These are phyloP conservation scores for Zhengitettix transpicula DNA, from an alignment of 2,888 invertebrate species.

Conservation along the genomic window DNA sequence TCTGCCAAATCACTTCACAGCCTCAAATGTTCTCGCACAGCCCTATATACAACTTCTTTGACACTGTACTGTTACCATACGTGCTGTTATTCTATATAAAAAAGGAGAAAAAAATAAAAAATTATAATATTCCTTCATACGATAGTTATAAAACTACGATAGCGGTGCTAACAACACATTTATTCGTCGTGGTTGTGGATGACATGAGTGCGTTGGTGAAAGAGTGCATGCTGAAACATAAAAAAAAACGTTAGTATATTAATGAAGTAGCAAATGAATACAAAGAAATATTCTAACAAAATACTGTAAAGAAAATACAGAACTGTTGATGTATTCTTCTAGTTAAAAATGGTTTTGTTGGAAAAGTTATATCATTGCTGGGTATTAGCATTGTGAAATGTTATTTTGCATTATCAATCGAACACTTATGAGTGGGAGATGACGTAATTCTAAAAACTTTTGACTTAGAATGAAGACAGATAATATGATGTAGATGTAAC, in stretches of 20 bases:
- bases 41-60: background rate
- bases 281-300: background rate
- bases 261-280: background rate
- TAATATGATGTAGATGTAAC: background rate
- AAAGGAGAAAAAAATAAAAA: background rate
- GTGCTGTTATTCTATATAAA: background rate
- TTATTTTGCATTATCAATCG: background rate
- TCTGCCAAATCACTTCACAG: background rate
- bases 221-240: background rate
- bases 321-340: constrained; percentile 3
- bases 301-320: background rate
- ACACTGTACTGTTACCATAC: background rate
- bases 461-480: background rate
- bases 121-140: background rate
- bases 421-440: background rate
- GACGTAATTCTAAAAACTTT: background rate
- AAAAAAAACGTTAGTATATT: background rate
- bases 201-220: background rate
- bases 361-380: background rate
- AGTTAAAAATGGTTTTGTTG: background rate
- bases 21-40: background rate
- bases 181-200: background rate
- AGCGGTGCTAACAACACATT: background rate
- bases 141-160: background rate
- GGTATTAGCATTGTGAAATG: background rate